A percentile compares a stretch with the other conserved stretches of the same genome.
phyloP scores from a whole-genome alignment of 2,888 invertebrate genomes.

The Dryobotodes eremita region DNA sequence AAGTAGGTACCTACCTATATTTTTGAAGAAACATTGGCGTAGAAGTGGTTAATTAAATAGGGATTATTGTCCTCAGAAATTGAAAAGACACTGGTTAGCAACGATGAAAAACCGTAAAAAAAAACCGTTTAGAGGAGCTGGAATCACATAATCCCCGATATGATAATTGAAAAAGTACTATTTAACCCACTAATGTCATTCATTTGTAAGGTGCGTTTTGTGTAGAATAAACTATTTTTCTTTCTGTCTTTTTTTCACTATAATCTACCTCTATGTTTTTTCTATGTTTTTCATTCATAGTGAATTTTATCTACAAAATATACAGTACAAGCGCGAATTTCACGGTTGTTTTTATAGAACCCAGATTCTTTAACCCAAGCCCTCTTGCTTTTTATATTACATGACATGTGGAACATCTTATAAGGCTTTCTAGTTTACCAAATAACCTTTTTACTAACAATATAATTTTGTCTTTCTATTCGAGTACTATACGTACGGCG shows the following conservation, averaged over 20 bases:
- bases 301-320: neutral
- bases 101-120: too few species aligned
- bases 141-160: neutral
- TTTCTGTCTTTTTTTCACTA: too few species aligned
- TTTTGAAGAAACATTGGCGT: neutral
- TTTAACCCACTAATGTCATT: too few species aligned
- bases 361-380: conserved; percentile 22
- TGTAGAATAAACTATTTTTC: too few species aligned
- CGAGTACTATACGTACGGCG: conserved; percentile 66
- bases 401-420: conserved; percentile 20
- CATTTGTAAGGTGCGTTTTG: too few species aligned
- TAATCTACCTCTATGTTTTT: too few species aligned
- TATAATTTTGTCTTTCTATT: conserved; percentile 47
- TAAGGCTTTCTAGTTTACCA: conserved; percentile 29
- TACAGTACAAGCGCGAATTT: neutral
- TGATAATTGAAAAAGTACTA: neutral
- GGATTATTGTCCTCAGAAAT: too few species aligned
- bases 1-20: neutral
- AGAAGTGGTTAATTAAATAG: too few species aligned
- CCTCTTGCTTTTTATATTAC: conserved; percentile 12
- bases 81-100: too few species aligned
- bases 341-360: conserved; percentile 24
- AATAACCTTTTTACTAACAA: conserved; percentile 48
- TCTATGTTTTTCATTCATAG: conserved; percentile 19
- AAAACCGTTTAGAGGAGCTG: neutral